Evolutionary conservation across 1,140 invertebrate species (phyloP), one percentile per base, ranked within the genome.

Genomic region (Drosophila orena): DNA sequence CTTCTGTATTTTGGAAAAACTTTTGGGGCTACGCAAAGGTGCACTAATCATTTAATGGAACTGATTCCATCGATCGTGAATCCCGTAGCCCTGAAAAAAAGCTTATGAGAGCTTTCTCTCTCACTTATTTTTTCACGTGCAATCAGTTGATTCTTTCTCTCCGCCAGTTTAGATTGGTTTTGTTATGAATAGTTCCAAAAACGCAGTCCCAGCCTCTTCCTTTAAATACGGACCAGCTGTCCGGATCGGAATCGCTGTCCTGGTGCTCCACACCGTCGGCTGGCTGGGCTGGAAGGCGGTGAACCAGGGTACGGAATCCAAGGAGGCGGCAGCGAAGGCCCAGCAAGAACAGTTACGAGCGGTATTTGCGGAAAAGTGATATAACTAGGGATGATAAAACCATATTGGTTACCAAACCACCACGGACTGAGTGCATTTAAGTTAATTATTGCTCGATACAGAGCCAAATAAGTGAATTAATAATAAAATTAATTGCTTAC

Each of bases 271-370:
- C 22, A 64, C 83, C 5, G 55, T 77, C 2, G 78, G 70, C 34
- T 86, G 84, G 83, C 10, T 79, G 5, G 83, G 83, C 6, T 86
- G 83, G 83, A 83, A 58, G 55, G 58, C 65, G 14, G 74, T 77
- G 0, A 65, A 78, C 17, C 66, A 49, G 30, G 62, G 46, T 27
- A 22, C 58, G 7, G 77, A 38, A 10, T 49, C 42, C 54, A 86
- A 56, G 30, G 47, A 40, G 35, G 50, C 65, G 20, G 40, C 22
- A 15, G 59, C 40, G 15, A 66, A 71, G 35, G 69, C 56, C 14
- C 44, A 78, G 7, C 74, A 88, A 8, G 78, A 85, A 22, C 60
- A 52, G 17, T 44, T 85, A 2, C 46, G 69, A 46, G 78, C 81
- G 3, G 69, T 69, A 0, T 17, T 85, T 0, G 49, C 69, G 2